A percentile compares a stretch with the other conserved stretches of the same genome.
These are phyloP conservation scores for Hestina assimilis DNA, from an alignment of 1,140 invertebrate genomes.

Conservation along the genomic window DNA sequence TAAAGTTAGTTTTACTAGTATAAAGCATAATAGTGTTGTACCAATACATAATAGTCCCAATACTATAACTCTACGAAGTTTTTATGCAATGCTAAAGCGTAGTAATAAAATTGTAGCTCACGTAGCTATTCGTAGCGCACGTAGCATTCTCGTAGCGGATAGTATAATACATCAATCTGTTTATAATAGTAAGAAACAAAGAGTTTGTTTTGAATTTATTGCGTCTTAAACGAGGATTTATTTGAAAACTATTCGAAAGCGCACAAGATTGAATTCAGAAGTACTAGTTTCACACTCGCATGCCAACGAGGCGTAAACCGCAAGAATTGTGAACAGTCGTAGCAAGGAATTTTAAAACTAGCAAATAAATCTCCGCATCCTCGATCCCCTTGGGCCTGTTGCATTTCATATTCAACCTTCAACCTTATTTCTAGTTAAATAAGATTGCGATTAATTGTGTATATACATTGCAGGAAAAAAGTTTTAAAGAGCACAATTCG, in stretches of 20 bases:
- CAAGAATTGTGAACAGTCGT: conserved; percentile 21
- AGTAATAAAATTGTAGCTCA: background rate
- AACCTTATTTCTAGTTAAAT: background rate
- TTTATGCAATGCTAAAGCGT: no score
- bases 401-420: conserved; percentile 4
- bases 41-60: no score
- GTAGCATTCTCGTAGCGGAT: background rate
- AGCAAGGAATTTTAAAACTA: conserved; percentile 32
- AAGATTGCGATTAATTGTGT: background rate
- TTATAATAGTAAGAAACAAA: conserved; percentile 9
- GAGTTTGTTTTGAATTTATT: conserved; percentile 16
- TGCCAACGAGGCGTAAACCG: conserved; percentile 20
- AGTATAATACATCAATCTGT: background rate
- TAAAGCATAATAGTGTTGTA: no score
- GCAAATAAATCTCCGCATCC: conserved; percentile 30
- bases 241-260: conserved; percentile 25
- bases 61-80: no score
- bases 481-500: conserved; percentile 4
- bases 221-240: conserved; percentile 21
- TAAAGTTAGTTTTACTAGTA: no score
- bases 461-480: conserved; percentile 2
- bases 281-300: conserved; percentile 17
- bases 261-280: conserved; percentile 24
- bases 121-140: background rate
- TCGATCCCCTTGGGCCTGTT: conserved; percentile 17